These are phyloP conservation scores for Drosophila kepulauana DNA, from an alignment of 1,140 invertebrate species.

Conservation along the genomic window DNA sequence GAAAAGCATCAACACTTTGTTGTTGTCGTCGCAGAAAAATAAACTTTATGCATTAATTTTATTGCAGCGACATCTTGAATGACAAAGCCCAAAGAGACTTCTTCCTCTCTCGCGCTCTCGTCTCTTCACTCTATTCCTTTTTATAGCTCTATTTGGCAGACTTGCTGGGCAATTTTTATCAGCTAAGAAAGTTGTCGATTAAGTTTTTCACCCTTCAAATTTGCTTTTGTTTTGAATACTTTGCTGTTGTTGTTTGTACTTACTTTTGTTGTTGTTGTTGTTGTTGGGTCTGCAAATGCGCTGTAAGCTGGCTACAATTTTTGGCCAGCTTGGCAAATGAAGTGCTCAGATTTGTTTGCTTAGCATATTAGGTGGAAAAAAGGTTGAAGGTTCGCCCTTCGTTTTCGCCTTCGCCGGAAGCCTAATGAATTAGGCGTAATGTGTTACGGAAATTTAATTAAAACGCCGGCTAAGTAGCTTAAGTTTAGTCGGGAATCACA, in stretches of 20 bases:
- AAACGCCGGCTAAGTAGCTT: slow-evolving; percentile 29
- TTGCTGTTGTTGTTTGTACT: slow-evolving; percentile 35
- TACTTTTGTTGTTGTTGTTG: slow-evolving; percentile 1
- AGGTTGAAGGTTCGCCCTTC: neutral
- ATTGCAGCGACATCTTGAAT: slow-evolving; percentile 76
- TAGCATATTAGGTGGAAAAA: slow-evolving; percentile 55
- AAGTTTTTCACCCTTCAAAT: slow-evolving; percentile 62
- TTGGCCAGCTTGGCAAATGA: slow-evolving; percentile 58
- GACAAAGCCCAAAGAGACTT: slow-evolving; percentile 53
- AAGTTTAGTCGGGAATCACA: neutral
- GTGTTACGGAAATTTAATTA: slow-evolving; percentile 48
- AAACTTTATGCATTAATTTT: slow-evolving; percentile 83
- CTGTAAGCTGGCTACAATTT: slow-evolving; percentile 62
- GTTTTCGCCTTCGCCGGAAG: slow-evolving; percentile 1
- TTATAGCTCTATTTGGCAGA: slow-evolving; percentile 27
- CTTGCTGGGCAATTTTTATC: slow-evolving; percentile 40
- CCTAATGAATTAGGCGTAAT: slow-evolving; percentile 54
- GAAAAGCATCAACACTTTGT: slow-evolving; percentile 19
- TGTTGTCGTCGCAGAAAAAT: slow-evolving; percentile 48
- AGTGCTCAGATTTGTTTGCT: slow-evolving; percentile 77
- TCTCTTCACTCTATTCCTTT: neutral
- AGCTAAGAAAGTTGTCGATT: slow-evolving; percentile 76
- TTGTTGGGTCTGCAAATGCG: slow-evolving; percentile 57
- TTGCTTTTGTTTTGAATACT: slow-evolving; percentile 27
- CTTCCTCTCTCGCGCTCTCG: neutral